Conservation (phyloP, 1,140 invertebrate genomes). For the Pomacea maculata region DNA sequence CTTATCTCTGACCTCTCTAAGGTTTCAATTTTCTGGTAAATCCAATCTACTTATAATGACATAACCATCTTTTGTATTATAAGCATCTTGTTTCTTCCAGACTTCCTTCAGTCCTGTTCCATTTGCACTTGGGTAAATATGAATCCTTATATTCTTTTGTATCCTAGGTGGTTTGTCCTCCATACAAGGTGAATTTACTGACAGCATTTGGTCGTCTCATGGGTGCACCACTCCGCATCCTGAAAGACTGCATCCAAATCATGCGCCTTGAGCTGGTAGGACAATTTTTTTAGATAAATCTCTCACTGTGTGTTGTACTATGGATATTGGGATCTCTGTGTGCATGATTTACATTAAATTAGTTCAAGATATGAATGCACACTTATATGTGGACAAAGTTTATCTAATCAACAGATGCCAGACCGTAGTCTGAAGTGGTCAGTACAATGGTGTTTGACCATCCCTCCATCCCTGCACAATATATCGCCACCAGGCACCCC, state of each 20-base stretch:
- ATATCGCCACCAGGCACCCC: constrained; percentile 87
- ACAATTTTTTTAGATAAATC: background rate
- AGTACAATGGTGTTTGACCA: constrained; percentile 88
- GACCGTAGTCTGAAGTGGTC: constrained; percentile 79
- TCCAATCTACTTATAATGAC: too few relatives aligned
- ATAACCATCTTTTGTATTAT: too few relatives aligned
- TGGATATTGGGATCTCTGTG: background rate
- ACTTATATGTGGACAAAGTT: background rate
- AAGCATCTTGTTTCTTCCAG: too few relatives aligned
- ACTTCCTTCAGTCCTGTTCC: too few relatives aligned
- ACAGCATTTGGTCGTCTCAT: constrained; percentile 84
- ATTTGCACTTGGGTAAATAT: too few relatives aligned
- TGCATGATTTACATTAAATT: background rate
- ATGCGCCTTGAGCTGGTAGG: constrained; percentile 81
- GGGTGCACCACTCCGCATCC: constrained; percentile 81
- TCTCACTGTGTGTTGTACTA: background rate
- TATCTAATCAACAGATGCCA: constrained; percentile 41
- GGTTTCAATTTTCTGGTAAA: too few relatives aligned
- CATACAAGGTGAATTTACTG: constrained; percentile 88
- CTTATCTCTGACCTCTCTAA: too few relatives aligned
- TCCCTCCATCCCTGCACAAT: constrained; percentile 84
- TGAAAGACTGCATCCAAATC: constrained; percentile 91
- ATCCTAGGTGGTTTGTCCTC: constrained; percentile 72
- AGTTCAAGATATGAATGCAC: background rate
- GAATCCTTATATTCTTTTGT: too few relatives aligned